These are phyloP conservation scores for Diceros bicornis DNA, from an alignment of 2,797 vertebrate species.

Conservation along the genomic window DNA sequence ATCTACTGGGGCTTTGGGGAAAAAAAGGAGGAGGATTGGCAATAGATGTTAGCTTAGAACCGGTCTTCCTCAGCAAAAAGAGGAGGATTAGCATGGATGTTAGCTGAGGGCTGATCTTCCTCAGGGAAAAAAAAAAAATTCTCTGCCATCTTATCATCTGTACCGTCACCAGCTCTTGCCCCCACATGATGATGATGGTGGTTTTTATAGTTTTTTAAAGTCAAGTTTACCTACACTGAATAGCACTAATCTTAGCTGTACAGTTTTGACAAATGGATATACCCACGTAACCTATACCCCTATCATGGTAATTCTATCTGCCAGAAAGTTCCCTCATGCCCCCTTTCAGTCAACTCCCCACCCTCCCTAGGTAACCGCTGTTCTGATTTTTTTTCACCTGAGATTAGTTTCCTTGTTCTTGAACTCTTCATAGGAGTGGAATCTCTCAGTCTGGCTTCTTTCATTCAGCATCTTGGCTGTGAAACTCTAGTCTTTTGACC, in stretches of 20 bases:
- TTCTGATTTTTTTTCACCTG: not conserved
- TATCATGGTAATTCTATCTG: not conserved
- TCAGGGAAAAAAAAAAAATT: no score
- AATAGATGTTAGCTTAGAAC: no score
- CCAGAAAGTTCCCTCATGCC: not conserved
- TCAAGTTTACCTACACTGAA: not conserved
- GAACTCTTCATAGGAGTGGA: not conserved
- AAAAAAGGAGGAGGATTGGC: no score
- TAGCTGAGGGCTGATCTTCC: no score
- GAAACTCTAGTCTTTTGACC: not conserved
- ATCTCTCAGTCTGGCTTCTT: not conserved
- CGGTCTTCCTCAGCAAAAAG: no score
- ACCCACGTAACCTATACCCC: not conserved
- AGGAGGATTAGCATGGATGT: no score
- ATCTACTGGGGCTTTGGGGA: no score
- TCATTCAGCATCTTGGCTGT: not conserved
- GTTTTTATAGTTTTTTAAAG: not conserved
- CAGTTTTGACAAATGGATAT: not conserved
- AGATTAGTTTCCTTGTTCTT: constrained; percentile 5
- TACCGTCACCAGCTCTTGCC: not conserved
- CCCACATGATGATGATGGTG: not conserved
- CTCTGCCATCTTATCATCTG: not conserved
- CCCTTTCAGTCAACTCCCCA: not conserved
- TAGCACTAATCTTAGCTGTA: not conserved
- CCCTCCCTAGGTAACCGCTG: not conserved